Base-by-base conservation (phyloP, 2,888 invertebrate genomes). In the Oscheius sp. region DNA sequence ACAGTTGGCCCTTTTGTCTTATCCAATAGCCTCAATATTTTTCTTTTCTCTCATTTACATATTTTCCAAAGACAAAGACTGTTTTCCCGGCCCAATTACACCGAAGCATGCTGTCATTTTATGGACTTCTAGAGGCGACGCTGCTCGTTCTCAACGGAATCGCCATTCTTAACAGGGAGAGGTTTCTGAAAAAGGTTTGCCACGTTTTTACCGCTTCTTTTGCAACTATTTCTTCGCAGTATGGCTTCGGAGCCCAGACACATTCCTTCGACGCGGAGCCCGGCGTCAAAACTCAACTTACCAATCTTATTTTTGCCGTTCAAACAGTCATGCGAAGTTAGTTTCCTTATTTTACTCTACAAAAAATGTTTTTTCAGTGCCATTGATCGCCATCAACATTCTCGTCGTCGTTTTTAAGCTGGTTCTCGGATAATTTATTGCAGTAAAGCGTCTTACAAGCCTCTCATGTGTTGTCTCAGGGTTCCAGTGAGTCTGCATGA, bases 271-370 rank as follows among this genome's bases (percentile, higher is more conserved):
- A 84, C 57, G 76, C 80, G 11, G 71, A 79, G 94, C 90, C 95
- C 0, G 93, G 88, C 92, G 92, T 94, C 4, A 97, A 96, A 90
- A 93, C 93, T 70, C 96, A 97, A 91, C 91, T 95, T 68, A 92
- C 97, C 80, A 95, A 96, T 90, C 92, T 98, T 74, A 93, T 98
- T 48, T 92, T 95, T 88, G 96, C 98, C 1, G 96, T 98, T 81
- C 92, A 96, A 87, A 98, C 96, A 75, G 97, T 98, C 13, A 95
- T 95, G 88, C 93, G 96, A 92, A 95, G 98, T 98, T 92, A 93
- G 93, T 79, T 63, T 57, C 50, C 37, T 11, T 62, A 5, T 47
- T 62, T 35, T 33, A 21, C 37, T 2, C 11, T 33, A 33, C 2
- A 29, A n/a, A n/a, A 13, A 32, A 35, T 35, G 32, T 35, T 10